Base-by-base conservation (phyloP, 1,140 invertebrate species). In the Brachystomella parvula region DNA sequence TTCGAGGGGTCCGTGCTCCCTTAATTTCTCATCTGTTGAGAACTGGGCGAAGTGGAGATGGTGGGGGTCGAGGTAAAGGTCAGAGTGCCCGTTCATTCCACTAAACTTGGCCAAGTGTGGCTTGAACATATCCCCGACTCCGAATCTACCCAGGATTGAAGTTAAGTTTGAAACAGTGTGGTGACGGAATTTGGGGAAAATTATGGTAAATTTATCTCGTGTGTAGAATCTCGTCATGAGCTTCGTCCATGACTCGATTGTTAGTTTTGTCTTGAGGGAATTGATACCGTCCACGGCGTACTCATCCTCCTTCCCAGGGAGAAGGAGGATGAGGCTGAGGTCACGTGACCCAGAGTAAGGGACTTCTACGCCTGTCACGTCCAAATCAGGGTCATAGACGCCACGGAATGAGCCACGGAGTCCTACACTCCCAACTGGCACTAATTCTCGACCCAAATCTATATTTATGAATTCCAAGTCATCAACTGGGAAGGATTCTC, bases 351-450 rank as follows among this genome's bases (percentile, higher is more conserved):
- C n/a, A 28, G 66, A 63, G 47, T 73, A 72, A 15, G 69, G 73
- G 15, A 74, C 56, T 63, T 74, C 84, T 9, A 88, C 85, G 2
- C 87, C 87, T 0, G 90, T 92, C 0, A 89, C 89, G 74, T 92
- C 89, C 30, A 92, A 75, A 47, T 84, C 83, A 0, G 87, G 87
- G 66, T 92, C 90, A 70, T 91, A 91, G 0, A 89, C 89, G 19
- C 89, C 89, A 3, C 89, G 76, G 61, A 92, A 89, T 6, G 65
- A 33, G 0, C 79, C 81, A 72, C 84, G 84, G 78, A 87, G 90
- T 0, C 90, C 85, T 0, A 86, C 87, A 0, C 89, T 88, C 2
- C 89, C 89, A 29, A 92, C 86, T 0, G 87, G 89, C 1, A 92
- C 83, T 1, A 92, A 77, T 57, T 89, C 83, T 21, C 89, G 47